Percentiles rank a stretch among this genome's conserved stretches.
These are phyloP conservation scores for Ephialtes manifestator DNA, from an alignment of 2,888 invertebrate species.

Conservation along the genomic window DNA sequence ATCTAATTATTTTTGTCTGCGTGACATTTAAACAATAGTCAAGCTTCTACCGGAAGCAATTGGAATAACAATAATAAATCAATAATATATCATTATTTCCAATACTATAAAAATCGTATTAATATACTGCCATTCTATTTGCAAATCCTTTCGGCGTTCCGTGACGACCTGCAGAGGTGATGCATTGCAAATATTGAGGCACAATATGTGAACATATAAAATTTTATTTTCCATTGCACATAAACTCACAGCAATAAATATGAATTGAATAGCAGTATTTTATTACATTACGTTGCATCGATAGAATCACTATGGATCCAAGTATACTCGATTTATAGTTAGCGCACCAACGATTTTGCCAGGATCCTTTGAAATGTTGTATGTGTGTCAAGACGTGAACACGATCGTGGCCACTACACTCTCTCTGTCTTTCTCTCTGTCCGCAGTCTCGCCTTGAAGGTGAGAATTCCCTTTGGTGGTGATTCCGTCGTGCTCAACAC, in stretches of 20 bases:
- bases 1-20: background rate
- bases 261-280: background rate
- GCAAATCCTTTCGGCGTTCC: background rate
- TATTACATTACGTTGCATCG: background rate
- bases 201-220: background rate
- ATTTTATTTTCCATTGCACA: conserved; percentile 1
- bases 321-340: conserved; percentile 20
- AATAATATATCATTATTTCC: background rate
- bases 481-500: conserved; percentile 58
- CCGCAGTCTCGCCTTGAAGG: conserved; percentile 35
- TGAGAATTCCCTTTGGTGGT: conserved; percentile 32
- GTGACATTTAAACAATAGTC: too few species aligned
- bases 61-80: too few species aligned
- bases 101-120: background rate
- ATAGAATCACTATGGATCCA: background rate
- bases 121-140: background rate
- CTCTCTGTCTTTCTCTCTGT: conserved; percentile 52
- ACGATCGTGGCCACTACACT: conserved; percentile 52
- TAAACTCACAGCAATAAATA: background rate
- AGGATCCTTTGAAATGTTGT: conserved; percentile 49
- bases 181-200: background rate
- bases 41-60: background rate
- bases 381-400: conserved; percentile 65
- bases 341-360: background rate
- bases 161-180: background rate